phyloP scores from a whole-genome alignment of 2,888 invertebrate genomes.

The Scaptodrosophila latifasciaeformis region DNA sequence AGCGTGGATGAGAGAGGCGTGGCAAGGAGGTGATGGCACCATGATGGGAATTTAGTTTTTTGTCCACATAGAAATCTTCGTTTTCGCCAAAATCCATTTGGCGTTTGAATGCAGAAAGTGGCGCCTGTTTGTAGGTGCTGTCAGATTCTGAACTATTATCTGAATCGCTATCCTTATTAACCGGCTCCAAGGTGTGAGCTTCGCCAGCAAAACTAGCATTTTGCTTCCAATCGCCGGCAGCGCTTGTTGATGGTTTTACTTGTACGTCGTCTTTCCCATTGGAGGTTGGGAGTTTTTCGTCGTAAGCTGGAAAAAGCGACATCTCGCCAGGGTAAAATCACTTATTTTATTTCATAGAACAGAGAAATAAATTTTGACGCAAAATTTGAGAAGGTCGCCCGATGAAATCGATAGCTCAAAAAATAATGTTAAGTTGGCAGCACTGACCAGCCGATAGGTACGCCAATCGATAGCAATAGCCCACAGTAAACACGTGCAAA shows the following conservation, averaged over 20 bases:
- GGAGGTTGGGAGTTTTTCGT: conserved; percentile 1
- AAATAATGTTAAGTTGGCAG: too few relatives aligned
- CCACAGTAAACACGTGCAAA: too few relatives aligned
- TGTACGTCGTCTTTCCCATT: background rate
- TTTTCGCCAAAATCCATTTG: conserved; percentile 60
- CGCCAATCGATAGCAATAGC: too few relatives aligned
- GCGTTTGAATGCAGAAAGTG: background rate
- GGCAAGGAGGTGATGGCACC: conserved; percentile 79
- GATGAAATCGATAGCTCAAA: too few relatives aligned
- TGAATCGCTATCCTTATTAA: background rate
- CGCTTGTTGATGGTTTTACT: background rate
- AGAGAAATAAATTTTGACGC: too few relatives aligned
- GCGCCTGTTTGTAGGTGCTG: background rate
- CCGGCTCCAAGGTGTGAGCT: background rate
- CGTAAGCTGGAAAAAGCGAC: conserved; percentile 44
- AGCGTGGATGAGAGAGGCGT: conserved; percentile 80
- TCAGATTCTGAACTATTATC: background rate
- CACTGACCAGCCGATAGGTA: too few relatives aligned
- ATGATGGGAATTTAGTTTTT: conserved; percentile 77
- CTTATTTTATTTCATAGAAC: too few relatives aligned
- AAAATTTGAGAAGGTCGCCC: too few relatives aligned
- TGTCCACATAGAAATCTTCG: conserved; percentile 79
- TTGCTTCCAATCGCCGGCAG: background rate
- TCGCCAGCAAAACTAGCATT: background rate
- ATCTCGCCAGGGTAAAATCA: too few relatives aligned